Evolutionary conservation across 53 echinoderm and acorn worm genomes (phyloP).

Genomic region (Zoroaster sp.): DNA sequence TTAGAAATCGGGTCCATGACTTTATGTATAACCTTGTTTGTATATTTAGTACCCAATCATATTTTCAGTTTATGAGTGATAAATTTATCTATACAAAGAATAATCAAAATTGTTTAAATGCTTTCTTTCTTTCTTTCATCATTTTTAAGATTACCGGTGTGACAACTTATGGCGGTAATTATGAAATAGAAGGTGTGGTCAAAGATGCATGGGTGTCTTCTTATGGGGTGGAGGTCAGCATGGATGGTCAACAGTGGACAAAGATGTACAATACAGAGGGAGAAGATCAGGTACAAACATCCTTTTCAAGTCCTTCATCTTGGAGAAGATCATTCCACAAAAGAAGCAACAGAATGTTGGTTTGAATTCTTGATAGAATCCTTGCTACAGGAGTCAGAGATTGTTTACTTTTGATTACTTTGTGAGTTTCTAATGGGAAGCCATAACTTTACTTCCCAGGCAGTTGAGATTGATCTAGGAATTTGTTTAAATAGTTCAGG

Average conservation of each 20-base stretch:
- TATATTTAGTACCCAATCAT: no score
- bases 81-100: no score
- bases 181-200: background rate
- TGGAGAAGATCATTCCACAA: background rate
- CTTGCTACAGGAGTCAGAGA: no score
- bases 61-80: no score
- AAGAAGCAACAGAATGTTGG: background rate
- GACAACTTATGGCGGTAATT: background rate
- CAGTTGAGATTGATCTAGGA: no score
- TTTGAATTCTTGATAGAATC: no score
- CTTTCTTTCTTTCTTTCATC: no score
- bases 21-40: background rate
- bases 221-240: background rate
- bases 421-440: no score
- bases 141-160: constrained; percentile 34
- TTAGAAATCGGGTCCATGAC: background rate
- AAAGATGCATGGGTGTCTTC: constrained; percentile 1
- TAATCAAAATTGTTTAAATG: no score
- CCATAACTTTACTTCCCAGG: no score
- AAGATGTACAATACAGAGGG: background rate
- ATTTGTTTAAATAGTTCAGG: no score
- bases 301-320: background rate
- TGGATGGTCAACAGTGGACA: background rate
- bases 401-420: no score
- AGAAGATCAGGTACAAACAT: background rate